Percentiles rank a stretch among this genome's conserved stretches.
These are phyloP conservation scores for Drosophila tripunctata DNA, from an alignment of 2,888 invertebrate genomes.

Conservation along the genomic window DNA sequence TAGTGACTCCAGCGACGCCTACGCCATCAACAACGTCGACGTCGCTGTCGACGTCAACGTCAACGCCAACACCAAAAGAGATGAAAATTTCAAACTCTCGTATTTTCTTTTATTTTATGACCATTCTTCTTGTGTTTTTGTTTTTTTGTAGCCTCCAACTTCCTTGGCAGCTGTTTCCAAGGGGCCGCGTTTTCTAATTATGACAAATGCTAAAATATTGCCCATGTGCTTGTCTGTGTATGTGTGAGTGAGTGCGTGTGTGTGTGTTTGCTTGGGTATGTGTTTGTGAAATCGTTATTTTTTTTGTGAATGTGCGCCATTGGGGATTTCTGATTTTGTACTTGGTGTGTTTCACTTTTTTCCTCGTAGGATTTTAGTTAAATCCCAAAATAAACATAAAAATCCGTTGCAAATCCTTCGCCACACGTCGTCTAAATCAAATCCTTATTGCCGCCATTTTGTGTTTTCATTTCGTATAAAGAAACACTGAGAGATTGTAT, in stretches of 20 bases:
- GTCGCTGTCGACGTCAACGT: not conserved
- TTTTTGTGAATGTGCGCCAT: constrained; percentile 22
- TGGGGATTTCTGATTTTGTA: constrained; percentile 62
- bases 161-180: constrained; percentile 54
- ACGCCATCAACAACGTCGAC: too few species aligned
- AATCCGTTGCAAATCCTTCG: constrained; percentile 47
- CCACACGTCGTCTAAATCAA: constrained; percentile 56
- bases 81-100: constrained; percentile 72
- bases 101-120: constrained; percentile 70
- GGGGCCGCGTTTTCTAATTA: constrained; percentile 70
- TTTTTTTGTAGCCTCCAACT: constrained; percentile 18
- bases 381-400: constrained; percentile 68
- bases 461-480: constrained; percentile 5
- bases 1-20: constrained; percentile 1
- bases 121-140: constrained; percentile 40
- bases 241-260: constrained; percentile 11
- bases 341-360: constrained; percentile 15
- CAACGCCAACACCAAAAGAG: constrained; percentile 33
- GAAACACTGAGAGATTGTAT: not conserved
- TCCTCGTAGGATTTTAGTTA: constrained; percentile 28
- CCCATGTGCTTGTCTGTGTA: constrained; percentile 29
- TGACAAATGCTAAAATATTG: constrained; percentile 76
- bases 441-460: constrained; percentile 42
- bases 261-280: too few species aligned
- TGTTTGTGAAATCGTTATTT: too few species aligned